Base-by-base conservation (phyloP, 2,888 invertebrate species). In the Ditula angustiorana region DNA sequence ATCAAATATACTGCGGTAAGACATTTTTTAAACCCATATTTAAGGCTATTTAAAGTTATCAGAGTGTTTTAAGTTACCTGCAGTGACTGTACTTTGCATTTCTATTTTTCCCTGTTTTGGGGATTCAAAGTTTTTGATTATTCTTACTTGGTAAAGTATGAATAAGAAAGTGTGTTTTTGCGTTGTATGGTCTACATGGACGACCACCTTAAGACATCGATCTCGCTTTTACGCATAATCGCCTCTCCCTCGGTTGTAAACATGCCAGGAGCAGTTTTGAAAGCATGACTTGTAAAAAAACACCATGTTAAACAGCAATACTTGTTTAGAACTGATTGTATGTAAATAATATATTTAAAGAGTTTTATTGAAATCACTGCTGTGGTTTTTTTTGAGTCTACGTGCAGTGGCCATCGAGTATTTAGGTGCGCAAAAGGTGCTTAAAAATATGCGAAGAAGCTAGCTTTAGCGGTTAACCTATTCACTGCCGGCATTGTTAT, bases 311-410 rank as follows among this genome's bases (percentile, higher is more conserved):
- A 19, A 35, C 13, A 41, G 56, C 28, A 62, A 62, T 62, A 41
- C 37, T 47, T 21, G 46, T 47, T 61, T 16, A 28, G 37, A 28
- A 21, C n/a, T n/a, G 28, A 56, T 35, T 67, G 68, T 66, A 66
- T 68, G 68, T 68, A 67, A 60, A 66, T 65, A 65, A 23, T 60
- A 30, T 50, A 49, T 56, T 49, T 50, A 44, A 41, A 63, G 64
- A 60, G 64, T 63, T 69, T 65, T 68, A 66, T 56, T 50, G 49
- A 61, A 56, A 60, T 55, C 60, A 41, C 60, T 37, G 23, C 5
- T 46, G 61, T 49, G 55, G 68, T 58, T 65, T 61, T 44, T 33
- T 56, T 53, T 74, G 68, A n/a, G 16, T 8, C 1, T 8, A 41
- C n/a, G n/a, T 19, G 8, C 16, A 19, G 41, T 41, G 10, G 41